These are phyloP conservation scores for Hippocampus kuda DNA, from an alignment of 2,797 vertebrate genomes.

Conservation along the genomic window DNA sequence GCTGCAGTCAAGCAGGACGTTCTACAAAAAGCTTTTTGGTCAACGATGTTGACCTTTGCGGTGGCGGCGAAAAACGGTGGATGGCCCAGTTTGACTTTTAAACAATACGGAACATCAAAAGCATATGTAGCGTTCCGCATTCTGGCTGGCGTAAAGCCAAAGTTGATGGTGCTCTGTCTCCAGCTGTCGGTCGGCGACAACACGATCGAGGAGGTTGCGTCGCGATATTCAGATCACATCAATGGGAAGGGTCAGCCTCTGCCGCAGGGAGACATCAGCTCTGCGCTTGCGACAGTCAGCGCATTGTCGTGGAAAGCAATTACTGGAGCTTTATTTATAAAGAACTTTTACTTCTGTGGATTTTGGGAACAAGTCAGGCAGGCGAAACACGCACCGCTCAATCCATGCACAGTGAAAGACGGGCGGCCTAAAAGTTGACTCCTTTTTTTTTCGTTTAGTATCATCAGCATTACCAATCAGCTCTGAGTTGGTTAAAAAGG, in stretches of 20 bases:
- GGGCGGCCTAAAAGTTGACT: no score
- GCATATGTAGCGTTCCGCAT: no score
- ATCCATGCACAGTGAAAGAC: no score
- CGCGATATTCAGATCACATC: slow-evolving; percentile 17
- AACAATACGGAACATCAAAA: not conserved
- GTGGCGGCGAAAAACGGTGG: not conserved
- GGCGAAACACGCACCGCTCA: no score
- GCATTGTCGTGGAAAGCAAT: no score
- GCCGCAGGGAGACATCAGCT: slow-evolving; percentile 4
- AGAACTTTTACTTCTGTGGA: no score
- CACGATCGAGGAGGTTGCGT: slow-evolving; percentile 33
- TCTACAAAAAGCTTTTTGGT: slow-evolving; percentile 29
- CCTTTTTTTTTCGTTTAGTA: no score
- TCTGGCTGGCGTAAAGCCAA: slow-evolving; percentile 26
- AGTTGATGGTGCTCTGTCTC: slow-evolving; percentile 45
- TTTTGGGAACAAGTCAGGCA: no score
- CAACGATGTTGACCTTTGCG: slow-evolving; percentile 25
- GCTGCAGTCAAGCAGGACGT: slow-evolving; percentile 27
- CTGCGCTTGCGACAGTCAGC: not conserved
- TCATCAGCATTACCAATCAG: no score
- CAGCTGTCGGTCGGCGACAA: slow-evolving; percentile 37
- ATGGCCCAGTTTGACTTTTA: not conserved
- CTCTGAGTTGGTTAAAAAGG: no score
- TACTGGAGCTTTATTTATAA: no score
- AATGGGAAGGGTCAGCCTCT: slow-evolving; percentile 2